phyloP scores from a whole-genome alignment of 2,888 invertebrate species.

The Cabera pusaria region DNA sequence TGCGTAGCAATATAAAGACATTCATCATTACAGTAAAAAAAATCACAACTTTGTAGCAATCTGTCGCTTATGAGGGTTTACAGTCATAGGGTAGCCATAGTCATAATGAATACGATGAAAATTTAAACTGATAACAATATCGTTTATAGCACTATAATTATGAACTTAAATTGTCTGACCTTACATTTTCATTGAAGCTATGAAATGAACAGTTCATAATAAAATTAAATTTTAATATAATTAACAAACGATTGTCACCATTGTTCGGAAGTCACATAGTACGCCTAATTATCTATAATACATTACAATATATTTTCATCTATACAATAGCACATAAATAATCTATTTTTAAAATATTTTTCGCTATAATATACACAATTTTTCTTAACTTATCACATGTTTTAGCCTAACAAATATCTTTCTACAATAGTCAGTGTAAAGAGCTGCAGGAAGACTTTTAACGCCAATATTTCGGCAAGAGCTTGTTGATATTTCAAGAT shows the following conservation, averaged over 20 bases:
- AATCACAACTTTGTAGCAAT: too few relatives aligned
- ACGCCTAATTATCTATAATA: constrained; percentile 51
- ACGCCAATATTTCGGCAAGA: constrained; percentile 49
- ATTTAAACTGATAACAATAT: too few relatives aligned
- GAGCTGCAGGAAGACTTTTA: constrained; percentile 82
- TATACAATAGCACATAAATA: constrained; percentile 67
- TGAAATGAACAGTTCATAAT: neutral
- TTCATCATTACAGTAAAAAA: too few relatives aligned
- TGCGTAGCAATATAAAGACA: too few relatives aligned
- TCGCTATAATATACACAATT: constrained; percentile 64
- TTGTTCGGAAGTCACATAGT: constrained; percentile 37
- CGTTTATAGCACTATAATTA: too few relatives aligned
- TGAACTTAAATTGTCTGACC: too few relatives aligned
- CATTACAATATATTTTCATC: constrained; percentile 52
- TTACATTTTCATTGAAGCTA: too few relatives aligned
- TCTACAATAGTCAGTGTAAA: constrained; percentile 82
- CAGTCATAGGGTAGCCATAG: too few relatives aligned
- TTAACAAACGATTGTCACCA: constrained; percentile 38
- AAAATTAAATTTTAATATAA: too few relatives aligned
- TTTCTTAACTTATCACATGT: constrained; percentile 76
- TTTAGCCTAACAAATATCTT: constrained; percentile 77
- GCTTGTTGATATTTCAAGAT: constrained; percentile 26
- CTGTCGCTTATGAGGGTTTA: too few relatives aligned
- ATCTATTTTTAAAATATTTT: constrained; percentile 63
- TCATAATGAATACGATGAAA: too few relatives aligned